Evolutionary conservation across 2,888 invertebrate species (phyloP).

Genomic region (Melipona bicolor): DNA sequence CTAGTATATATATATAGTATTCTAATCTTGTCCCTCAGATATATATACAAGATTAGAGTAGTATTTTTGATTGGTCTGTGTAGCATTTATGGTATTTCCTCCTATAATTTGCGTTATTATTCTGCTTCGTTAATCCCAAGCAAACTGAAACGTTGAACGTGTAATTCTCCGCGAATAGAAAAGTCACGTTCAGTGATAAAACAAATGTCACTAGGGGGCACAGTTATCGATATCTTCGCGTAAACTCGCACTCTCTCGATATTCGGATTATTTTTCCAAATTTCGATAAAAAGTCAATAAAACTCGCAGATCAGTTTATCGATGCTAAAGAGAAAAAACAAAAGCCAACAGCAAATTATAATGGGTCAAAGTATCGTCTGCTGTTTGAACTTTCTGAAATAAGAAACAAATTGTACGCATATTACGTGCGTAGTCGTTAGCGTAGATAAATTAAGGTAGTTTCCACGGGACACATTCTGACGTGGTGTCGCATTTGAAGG

Average conservation of each 20-base stretch:
- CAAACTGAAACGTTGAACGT: not conserved
- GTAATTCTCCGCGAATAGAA: not conserved
- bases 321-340: no score
- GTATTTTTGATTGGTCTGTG: no score
- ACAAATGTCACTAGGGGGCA: not conserved
- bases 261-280: not conserved
- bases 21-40: no score
- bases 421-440: slow-evolving; percentile 39
- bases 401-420: not conserved
- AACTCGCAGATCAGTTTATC: no score
- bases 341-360: no score
- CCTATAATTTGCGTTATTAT: no score
- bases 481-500: slow-evolving; percentile 81
- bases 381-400: not conserved
- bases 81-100: no score
- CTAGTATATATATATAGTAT: no score
- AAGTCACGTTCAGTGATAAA: not conserved
- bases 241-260: not conserved
- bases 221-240: not conserved
- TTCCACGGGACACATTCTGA: slow-evolving; percentile 76
- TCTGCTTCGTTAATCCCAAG: not conserved
- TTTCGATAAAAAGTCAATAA: no score
- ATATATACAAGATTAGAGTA: no score
- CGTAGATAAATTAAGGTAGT: slow-evolving; percentile 71
- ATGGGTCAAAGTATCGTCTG: no score